Percentiles rank a stretch among this genome's conserved stretches.
phyloP scores from a whole-genome alignment of 2,888 invertebrate genomes.

The Ophion obscuratus region DNA sequence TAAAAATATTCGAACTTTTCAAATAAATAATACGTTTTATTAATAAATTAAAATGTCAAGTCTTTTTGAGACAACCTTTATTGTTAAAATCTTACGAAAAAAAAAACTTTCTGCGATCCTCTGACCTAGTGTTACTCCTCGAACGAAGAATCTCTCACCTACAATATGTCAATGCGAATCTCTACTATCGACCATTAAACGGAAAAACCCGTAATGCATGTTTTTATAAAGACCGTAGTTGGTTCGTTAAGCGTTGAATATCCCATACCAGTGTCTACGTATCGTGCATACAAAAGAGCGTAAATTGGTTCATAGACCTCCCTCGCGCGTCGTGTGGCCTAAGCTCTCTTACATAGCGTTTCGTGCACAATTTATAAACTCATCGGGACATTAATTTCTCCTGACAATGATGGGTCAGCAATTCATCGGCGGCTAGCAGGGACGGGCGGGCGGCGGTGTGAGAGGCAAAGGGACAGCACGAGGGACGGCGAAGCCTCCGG shows the following conservation, averaged over 20 bases:
- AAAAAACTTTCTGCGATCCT: too few relatives aligned
- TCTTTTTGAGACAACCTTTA: neutral
- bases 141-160: neutral
- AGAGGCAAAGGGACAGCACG: too few relatives aligned
- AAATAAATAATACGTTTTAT: too few relatives aligned
- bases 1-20: too few relatives aligned
- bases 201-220: too few relatives aligned
- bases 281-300: slow-evolving; percentile 26
- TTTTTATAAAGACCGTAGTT: too few relatives aligned
- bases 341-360: neutral
- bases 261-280: neutral
- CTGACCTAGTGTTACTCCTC: too few relatives aligned
- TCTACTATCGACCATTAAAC: too few relatives aligned
- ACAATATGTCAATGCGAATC: too few relatives aligned
- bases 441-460: neutral
- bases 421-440: slow-evolving; percentile 42
- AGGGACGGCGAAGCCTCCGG: too few relatives aligned
- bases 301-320: slow-evolving; percentile 64
- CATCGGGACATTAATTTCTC: slow-evolving; percentile 57
- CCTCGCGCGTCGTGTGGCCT: slow-evolving; percentile 31
- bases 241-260: too few relatives aligned
- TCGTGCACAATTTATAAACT: slow-evolving; percentile 29
- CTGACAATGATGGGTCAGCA: slow-evolving; percentile 51
- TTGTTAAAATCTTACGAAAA: neutral
- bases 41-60: too few relatives aligned